These are phyloP conservation scores for Gallinago nigripennis DNA, from an alignment of 2,797 vertebrate species.

Conservation along the genomic window DNA sequence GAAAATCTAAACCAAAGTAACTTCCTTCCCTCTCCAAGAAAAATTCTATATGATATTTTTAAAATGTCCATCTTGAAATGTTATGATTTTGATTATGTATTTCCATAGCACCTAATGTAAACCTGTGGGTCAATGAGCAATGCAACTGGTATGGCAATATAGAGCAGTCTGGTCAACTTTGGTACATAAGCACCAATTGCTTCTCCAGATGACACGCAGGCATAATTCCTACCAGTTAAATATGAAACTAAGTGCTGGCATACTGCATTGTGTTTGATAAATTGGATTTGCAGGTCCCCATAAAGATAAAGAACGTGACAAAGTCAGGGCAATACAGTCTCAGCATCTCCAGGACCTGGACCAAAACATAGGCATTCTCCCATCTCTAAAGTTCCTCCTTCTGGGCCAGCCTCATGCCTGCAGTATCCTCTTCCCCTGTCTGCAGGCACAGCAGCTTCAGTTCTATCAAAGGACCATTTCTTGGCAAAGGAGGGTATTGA, in stretches of 20 bases:
- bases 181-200: not conserved
- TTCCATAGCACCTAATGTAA: not conserved
- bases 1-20: constrained; percentile 42
- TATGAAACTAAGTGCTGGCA: not conserved
- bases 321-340: not conserved
- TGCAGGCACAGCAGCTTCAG: not conserved
- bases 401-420: not conserved
- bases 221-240: not conserved
- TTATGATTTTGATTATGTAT: constrained; percentile 58
- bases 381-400: not conserved
- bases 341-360: not conserved
- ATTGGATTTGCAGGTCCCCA: not conserved
- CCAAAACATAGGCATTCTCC: fast-evolving
- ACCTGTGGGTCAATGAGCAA: not conserved
- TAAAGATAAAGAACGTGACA: not conserved
- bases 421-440: not conserved
- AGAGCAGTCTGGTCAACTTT: not conserved
- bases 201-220: not conserved
- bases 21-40: not conserved
- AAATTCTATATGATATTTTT: not conserved
- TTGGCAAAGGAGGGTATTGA: not conserved
- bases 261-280: not conserved
- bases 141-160: not conserved
- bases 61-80: constrained; percentile 32
- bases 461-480: not conserved